These are phyloP conservation scores for Smutsia temminckii DNA, from an alignment of 2,797 vertebrate genomes.

Conservation along the genomic window DNA sequence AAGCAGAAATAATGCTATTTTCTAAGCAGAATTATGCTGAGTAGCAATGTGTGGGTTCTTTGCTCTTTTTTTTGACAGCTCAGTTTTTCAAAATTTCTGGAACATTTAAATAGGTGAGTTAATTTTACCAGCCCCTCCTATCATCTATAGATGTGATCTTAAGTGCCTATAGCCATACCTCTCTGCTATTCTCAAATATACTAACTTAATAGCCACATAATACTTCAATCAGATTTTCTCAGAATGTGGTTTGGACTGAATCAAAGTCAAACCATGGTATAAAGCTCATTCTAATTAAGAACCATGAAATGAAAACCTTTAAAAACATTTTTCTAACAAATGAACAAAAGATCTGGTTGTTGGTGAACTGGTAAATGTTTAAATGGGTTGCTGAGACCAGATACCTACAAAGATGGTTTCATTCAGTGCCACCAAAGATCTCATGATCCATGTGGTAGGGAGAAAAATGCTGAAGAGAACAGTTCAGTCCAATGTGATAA, in stretches of 20 bases:
- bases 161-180: neutral
- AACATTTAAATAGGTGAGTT: constrained; percentile 58
- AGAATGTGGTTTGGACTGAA: constrained; percentile 32
- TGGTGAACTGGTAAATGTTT: neutral
- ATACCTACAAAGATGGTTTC: neutral
- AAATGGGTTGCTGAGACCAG: neutral
- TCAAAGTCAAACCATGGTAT: constrained; percentile 38
- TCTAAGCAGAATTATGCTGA: constrained; percentile 63
- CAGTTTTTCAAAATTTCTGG: constrained; percentile 49
- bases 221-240: constrained; percentile 23
- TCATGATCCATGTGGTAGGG: neutral
- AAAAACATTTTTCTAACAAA: neutral
- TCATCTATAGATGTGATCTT: neutral
- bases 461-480: neutral
- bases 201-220: constrained; percentile 11
- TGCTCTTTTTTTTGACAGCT: constrained; percentile 43
- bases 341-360: constrained; percentile 17
- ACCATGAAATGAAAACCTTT: neutral
- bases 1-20: constrained; percentile 76
- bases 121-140: constrained; percentile 29
- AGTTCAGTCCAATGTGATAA: neutral
- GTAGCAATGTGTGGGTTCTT: neutral
- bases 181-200: neutral
- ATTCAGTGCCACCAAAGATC: neutral
- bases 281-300: constrained; percentile 54